Percentiles rank a stretch among this genome's conserved stretches.
Evolutionary conservation across 2,113 vertebrate species (phyloP).

Genomic region (Phycodurus eques): DNA sequence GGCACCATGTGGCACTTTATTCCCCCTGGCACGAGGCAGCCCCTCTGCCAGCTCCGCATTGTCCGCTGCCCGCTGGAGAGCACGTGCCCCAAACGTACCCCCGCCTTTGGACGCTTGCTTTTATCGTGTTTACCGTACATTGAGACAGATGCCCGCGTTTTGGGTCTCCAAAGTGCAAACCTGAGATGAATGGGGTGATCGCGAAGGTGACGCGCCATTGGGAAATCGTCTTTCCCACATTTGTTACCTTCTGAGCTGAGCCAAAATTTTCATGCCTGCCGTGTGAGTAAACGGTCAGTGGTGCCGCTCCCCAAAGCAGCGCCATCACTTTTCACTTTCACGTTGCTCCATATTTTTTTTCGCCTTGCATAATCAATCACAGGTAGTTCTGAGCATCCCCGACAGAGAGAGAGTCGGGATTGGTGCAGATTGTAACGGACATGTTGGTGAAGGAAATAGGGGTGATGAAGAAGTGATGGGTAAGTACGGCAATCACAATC

Average conservation of each 20-base stretch:
- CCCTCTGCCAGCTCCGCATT: conserved; percentile 71
- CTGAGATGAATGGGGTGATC: conserved; percentile 59
- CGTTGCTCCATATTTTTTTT: no score
- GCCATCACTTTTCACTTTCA: no score
- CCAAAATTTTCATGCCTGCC: conserved; percentile 29
- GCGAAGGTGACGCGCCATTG: conserved; percentile 39
- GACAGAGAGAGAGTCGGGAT: no score
- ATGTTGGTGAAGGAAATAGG: no score
- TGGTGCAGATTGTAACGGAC: no score
- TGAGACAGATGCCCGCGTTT: conserved; percentile 56
- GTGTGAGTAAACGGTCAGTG: no score
- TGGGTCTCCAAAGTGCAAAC: conserved; percentile 52
- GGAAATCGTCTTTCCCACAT: conserved; percentile 53
- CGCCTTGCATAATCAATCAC: no score
- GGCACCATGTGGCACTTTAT: conserved; percentile 77
- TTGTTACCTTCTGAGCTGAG: conserved; percentile 50
- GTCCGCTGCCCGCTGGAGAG: conserved; percentile 73
- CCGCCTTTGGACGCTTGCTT: conserved; percentile 15
- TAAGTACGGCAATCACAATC: no score
- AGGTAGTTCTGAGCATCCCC: no score
- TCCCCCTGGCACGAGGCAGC: conserved; percentile 72
- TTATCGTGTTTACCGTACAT: conserved; percentile 47
- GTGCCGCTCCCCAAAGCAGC: no score
- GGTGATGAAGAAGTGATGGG: no score
- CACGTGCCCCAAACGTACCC: conserved; percentile 37